Conservation (phyloP, 2,797 vertebrate genomes). For the Cyclura pinguis region DNA sequence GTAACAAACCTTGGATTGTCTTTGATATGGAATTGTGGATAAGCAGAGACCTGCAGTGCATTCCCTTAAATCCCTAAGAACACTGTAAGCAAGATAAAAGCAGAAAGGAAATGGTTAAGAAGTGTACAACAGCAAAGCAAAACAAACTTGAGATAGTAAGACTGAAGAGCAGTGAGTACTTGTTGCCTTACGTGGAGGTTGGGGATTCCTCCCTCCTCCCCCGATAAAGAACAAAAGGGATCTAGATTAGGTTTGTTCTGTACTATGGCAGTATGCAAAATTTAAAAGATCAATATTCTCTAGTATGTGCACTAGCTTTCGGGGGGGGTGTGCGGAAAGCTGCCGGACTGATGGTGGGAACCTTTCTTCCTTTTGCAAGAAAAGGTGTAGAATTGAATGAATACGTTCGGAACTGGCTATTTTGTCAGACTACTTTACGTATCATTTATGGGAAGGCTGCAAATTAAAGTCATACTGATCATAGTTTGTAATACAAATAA, state of each 20-base stretch:
- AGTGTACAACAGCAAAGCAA: not conserved
- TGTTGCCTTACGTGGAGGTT: too few species aligned
- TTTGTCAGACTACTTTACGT: not conserved
- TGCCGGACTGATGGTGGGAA: too few species aligned
- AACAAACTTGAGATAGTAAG: not conserved
- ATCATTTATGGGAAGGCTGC: not conserved
- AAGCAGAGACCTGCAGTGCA: not conserved
- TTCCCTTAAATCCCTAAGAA: not conserved
- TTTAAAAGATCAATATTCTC: too few species aligned
- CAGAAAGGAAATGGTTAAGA: not conserved
- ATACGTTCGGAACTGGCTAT: not conserved
- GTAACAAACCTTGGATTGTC: not conserved
- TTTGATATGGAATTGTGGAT: not conserved
- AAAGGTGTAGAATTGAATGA: not conserved
- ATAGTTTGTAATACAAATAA: not conserved
- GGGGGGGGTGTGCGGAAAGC: too few species aligned
- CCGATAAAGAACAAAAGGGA: too few species aligned
- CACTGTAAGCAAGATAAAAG: not conserved
- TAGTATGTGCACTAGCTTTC: too few species aligned
- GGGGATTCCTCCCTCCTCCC: too few species aligned
- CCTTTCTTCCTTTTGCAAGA: not conserved
- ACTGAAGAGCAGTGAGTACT: not conserved
- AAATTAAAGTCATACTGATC: not conserved
- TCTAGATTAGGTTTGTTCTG: too few species aligned
- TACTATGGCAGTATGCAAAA: too few species aligned